Base-by-base conservation (phyloP, 2,797 vertebrate species). In the Tenualosa ilisha region DNA sequence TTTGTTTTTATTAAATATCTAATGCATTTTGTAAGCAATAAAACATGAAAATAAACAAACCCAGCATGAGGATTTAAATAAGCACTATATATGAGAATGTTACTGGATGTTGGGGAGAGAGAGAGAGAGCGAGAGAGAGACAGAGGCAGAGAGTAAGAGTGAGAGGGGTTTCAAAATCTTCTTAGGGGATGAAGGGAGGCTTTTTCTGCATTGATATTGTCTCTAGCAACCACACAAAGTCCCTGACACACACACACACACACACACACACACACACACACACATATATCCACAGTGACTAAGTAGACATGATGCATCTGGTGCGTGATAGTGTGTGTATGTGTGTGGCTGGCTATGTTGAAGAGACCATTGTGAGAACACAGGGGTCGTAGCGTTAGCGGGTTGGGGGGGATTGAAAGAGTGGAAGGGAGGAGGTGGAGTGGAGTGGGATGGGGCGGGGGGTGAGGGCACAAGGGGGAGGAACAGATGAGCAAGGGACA, bases 401-500 rank as follows among this genome's bases (percentile, higher is more conserved):
- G 84, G 82, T 82, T 53, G 79, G 56, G 87, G 85, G 85, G 83
- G 83, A 11, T 22, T 51, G 72, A 26, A 20, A 20, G 61, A 5
- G 51, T 79, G 51, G 46, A 59, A 53, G 20, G 83, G 50, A 12
- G 50, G 7, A 51, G 50, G 50, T 9, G 50, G 50, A 12, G 7
- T 49, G 46, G 4, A 8, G 4, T 31, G 37, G 40, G 84, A 63
- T 12, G 79, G 86, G 84, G 84, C 68, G 54, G 51, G 82, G 68
- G 88, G 86, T 87, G 85, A 59, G 68, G 84, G 82, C 63, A 72
- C 6, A 46, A 37, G 75, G 46, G 53, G 83, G 81, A 26, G 59
- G 83, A 82, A 59, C 68, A 81, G 86, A 88, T 83, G 86, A 86
- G 83, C 89, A 91, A 93, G 85, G 82, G 88, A 91, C 86, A 93